Conservation (phyloP, 2,113 vertebrate species). For the Alces alces region DNA sequence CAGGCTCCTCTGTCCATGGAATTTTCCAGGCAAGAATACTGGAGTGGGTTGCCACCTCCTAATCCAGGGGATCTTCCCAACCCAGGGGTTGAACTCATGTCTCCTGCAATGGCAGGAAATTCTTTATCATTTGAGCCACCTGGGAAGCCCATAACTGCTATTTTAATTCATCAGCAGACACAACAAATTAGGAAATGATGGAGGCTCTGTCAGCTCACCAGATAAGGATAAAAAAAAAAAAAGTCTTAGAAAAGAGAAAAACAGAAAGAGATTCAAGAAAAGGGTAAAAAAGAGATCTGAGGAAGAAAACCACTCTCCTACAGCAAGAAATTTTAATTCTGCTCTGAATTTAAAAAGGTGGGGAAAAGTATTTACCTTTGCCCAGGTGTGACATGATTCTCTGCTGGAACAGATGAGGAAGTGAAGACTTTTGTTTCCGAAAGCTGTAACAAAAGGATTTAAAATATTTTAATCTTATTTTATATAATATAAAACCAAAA, state of each 20-base stretch:
- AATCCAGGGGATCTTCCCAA: not conserved
- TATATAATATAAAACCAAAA: not conserved
- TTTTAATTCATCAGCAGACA: not conserved
- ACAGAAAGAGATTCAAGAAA: not conserved
- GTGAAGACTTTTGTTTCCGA: slow-evolving; percentile 98
- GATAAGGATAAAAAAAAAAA: not conserved
- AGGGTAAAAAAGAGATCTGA: not conserved
- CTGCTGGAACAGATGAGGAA: slow-evolving; percentile 87
- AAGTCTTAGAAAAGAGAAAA: not conserved
- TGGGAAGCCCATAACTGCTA: not conserved
- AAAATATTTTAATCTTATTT: slow-evolving; percentile 39
- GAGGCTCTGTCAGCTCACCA: not conserved
- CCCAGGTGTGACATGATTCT: slow-evolving; percentile 87
- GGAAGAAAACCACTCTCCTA: not conserved
- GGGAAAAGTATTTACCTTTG: slow-evolving; percentile 83
- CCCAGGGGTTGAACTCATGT: not conserved
- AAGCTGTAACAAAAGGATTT: slow-evolving; percentile 81
- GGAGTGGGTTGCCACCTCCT: not conserved
- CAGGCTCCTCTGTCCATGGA: not conserved
- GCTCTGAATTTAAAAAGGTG: not conserved
- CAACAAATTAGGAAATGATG: not conserved
- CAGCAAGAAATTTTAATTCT: not conserved
- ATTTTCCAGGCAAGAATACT: not conserved
- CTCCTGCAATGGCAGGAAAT: not conserved
- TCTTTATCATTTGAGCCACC: not conserved